A percentile compares a stretch with the other conserved stretches of the same genome.
These are phyloP conservation scores for Thereva nobilitata DNA, from an alignment of 2,888 invertebrate species.

Conservation along the genomic window DNA sequence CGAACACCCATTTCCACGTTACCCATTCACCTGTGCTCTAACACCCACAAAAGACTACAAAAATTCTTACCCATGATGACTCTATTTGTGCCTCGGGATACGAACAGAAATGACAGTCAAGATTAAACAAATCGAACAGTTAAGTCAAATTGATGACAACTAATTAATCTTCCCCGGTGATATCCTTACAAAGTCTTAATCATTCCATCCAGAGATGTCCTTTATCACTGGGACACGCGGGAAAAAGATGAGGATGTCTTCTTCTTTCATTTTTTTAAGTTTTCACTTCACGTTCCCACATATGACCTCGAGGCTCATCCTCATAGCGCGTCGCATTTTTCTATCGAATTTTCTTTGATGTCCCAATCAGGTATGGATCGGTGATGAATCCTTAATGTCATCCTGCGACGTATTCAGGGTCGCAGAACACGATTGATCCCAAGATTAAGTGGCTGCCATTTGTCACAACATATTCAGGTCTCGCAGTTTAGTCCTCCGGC, in stretches of 20 bases:
- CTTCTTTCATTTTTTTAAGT: neutral
- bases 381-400: constrained; percentile 2
- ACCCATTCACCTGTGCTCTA: too few species aligned
- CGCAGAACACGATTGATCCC: constrained; percentile 24
- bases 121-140: neutral
- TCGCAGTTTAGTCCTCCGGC: neutral
- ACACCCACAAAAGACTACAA: too few species aligned
- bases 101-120: neutral
- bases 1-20: too few species aligned
- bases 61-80: neutral
- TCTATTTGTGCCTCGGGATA: neutral
- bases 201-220: constrained; percentile 8
- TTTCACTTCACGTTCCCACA: constrained; percentile 21
- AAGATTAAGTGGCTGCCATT: constrained; percentile 27
- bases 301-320: constrained; percentile 7
- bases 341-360: constrained; percentile 21
- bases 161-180: constrained; percentile 21
- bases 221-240: neutral
- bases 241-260: too few species aligned
- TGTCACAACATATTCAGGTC: constrained; percentile 23
- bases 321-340: constrained; percentile 2
- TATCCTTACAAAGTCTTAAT: constrained; percentile 16
- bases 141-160: constrained; percentile 11
- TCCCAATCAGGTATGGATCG: constrained; percentile 7
- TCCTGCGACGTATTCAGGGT: constrained; percentile 6